Evolutionary conservation across 2,797 vertebrate species (phyloP).

Genomic region (Melanotaenia trifasciata): DNA sequence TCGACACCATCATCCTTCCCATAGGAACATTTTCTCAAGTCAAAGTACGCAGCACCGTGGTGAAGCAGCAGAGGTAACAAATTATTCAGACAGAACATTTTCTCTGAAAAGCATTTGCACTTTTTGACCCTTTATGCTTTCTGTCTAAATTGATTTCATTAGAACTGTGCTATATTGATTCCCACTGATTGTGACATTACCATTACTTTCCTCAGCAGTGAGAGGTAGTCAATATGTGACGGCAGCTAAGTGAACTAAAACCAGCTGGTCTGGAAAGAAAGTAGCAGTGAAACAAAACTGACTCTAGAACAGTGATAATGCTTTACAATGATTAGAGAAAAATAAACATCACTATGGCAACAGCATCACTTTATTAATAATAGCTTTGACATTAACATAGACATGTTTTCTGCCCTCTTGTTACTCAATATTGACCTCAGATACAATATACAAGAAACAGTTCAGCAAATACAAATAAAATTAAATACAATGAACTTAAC

Average conservation of each 20-base stretch:
- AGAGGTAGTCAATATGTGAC: slow-evolving; percentile 2
- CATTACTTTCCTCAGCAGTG: slow-evolving; percentile 9
- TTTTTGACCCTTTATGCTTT: not conserved
- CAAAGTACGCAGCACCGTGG: not conserved
- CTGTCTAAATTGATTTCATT: slow-evolving; percentile 19
- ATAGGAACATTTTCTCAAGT: slow-evolving; percentile 1
- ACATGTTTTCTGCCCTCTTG: not conserved
- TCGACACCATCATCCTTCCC: not conserved
- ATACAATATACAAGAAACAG: too few relatives aligned
- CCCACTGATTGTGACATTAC: slow-evolving; percentile 13
- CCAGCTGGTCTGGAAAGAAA: not conserved
- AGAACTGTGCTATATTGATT: slow-evolving; percentile 1
- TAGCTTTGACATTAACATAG: not conserved
- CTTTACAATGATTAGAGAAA: not conserved
- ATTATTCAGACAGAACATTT: slow-evolving; percentile 19
- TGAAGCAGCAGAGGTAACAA: slow-evolving; percentile 1
- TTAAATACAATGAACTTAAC: too few relatives aligned
- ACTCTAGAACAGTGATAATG: not conserved
- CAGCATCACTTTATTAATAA: not conserved
- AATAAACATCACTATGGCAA: not conserved
- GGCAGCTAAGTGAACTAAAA: slow-evolving; percentile 9
- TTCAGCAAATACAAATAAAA: too few relatives aligned
- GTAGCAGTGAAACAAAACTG: not conserved
- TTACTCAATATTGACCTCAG: too few relatives aligned
- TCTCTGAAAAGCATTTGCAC: not conserved